These are phyloP conservation scores for Malacoctenus gilli DNA, from an alignment of 2,797 vertebrate species.

Conservation along the genomic window DNA sequence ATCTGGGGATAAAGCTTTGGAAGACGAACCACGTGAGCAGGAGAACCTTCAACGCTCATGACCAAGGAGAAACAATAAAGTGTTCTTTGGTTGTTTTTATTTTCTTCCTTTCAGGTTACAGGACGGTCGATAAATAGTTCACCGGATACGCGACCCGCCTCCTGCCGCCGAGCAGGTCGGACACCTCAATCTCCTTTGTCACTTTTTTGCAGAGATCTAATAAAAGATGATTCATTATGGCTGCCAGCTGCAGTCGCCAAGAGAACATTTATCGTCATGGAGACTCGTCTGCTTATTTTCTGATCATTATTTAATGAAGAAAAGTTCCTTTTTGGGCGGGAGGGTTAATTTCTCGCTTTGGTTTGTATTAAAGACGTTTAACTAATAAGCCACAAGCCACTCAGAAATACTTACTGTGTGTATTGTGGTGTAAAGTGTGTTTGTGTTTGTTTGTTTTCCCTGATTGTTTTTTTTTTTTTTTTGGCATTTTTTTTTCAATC, in stretches of 20 bases:
- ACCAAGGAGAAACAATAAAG: slow-evolving; percentile 18
- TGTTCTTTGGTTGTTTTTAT: slow-evolving; percentile 11
- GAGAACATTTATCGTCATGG: slow-evolving; percentile 8
- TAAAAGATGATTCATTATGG: slow-evolving; percentile 15
- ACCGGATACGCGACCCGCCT: slow-evolving; percentile 4
- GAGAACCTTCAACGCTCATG: slow-evolving; percentile 30
- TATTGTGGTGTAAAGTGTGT: slow-evolving; percentile 25
- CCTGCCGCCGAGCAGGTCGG: too few species aligned
- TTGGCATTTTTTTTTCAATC: slow-evolving; percentile 24
- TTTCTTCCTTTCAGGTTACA: slow-evolving; percentile 16
- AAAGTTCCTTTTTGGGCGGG: slow-evolving; percentile 10
- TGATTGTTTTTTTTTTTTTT: slow-evolving; percentile 17
- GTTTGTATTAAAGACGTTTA: slow-evolving; percentile 26
- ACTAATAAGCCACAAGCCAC: slow-evolving; percentile 32
- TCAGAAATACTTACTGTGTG: slow-evolving; percentile 23
- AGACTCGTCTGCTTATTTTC: slow-evolving; percentile 20
- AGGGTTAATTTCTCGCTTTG: slow-evolving; percentile 27
- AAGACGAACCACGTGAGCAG: slow-evolving; percentile 24
- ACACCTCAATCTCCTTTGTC: slow-evolving; percentile 20
- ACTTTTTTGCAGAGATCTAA: slow-evolving; percentile 33
- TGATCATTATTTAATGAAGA: slow-evolving; percentile 41
- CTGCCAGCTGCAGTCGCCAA: slow-evolving; percentile 8
- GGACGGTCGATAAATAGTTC: background rate
- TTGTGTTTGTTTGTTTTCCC: slow-evolving; percentile 16
- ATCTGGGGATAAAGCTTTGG: slow-evolving; percentile 33